A percentile compares a stretch with the other conserved stretches of the same genome.
Evolutionary conservation across 2,797 vertebrate species (phyloP).

Genomic region (Myotis planiceps): DNA sequence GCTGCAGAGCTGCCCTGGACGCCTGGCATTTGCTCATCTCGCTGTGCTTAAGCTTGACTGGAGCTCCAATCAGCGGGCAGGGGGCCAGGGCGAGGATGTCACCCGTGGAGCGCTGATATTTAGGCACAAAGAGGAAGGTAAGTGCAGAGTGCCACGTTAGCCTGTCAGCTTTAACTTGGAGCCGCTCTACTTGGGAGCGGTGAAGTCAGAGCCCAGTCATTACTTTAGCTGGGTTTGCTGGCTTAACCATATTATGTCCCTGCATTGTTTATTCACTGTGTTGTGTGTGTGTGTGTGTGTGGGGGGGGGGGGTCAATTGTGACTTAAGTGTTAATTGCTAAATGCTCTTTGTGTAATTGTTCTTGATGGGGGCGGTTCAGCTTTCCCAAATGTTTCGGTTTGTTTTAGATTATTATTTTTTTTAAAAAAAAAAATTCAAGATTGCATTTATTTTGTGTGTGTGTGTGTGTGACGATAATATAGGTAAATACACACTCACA

Average conservation of each 20-base stretch:
- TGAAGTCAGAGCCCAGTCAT: slow-evolving; percentile 77
- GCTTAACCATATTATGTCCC: slow-evolving; percentile 80
- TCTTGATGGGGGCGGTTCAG: slow-evolving; percentile 65
- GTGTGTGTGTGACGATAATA: slow-evolving; percentile 69
- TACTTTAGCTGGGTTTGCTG: slow-evolving; percentile 74
- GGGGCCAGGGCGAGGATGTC: slow-evolving; percentile 61
- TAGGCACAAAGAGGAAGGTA: slow-evolving; percentile 79
- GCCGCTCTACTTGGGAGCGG: slow-evolving; percentile 26
- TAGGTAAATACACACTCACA: slow-evolving; percentile 77
- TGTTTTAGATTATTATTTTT: slow-evolving; percentile 65
- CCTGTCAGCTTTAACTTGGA: slow-evolving; percentile 70
- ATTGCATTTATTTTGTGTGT: slow-evolving; percentile 63
- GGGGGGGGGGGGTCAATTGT: slow-evolving; percentile 86
- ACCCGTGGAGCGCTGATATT: slow-evolving; percentile 70
- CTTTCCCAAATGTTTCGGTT: slow-evolving; percentile 81
- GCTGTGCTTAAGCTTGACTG: slow-evolving; percentile 36
- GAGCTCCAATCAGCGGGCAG: slow-evolving; percentile 57
- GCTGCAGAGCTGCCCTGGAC: slow-evolving; percentile 53
- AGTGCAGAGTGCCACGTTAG: slow-evolving; percentile 78
- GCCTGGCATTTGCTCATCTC: slow-evolving; percentile 61
- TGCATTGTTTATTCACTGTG: slow-evolving; percentile 78
- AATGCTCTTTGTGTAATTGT: slow-evolving; percentile 84
- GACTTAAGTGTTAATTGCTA: slow-evolving; percentile 87
- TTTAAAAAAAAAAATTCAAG: neutral
- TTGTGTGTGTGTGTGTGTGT: too few species aligned